Base-by-base conservation (phyloP, 2,888 invertebrate genomes). In the Melanophora roralis region DNA sequence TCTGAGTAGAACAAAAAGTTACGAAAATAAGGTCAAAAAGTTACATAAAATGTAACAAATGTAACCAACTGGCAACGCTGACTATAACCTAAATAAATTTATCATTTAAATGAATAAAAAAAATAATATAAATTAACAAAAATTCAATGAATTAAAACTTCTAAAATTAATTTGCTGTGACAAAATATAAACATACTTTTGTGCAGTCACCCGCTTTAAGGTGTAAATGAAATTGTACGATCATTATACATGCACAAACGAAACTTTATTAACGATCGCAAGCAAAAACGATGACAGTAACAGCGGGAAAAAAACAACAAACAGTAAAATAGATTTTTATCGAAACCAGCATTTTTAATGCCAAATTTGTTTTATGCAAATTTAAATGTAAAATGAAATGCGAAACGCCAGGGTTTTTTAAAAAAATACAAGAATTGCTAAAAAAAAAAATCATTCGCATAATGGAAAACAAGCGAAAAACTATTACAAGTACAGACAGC, bases 301-400 rank as follows among this genome's bases (percentile, higher is more conserved):
- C 45, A 43, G 45, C 12, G n/a, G 14, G 34, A 43, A 53, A 64
- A 36, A 53, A 68, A 64, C 32, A 43, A 12, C 32, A 49, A 68
- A 74, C 21, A 60, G 51, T 23, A 43, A 67, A 82, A 83, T 82
- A 81, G 83, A 87, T 87, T 87, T 84, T 86, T 86, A 86, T 86
- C 87, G 82, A 62, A 64, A 80, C 81, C 83, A 85, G 85, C 86
- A 86, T 84, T 86, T 87, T 87, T 87, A 87, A 86, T 86, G 85
- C 86, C 85, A 86, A 86, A 86, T 87, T 86, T 87, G 87, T 87
- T 87, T 86, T 86, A 86, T 87, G 87, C 87, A 87, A 74, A 71
- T 71, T 40, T 27, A 64, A 86, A 86, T 86, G 86, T 68, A 72
- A 76, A 65, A 73, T 72, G 72, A 85, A 85, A 80, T 73, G 68